A percentile compares a stretch with the other conserved stretches of the same genome.
Evolutionary conservation across 1,140 invertebrate species (phyloP).

Genomic region (Papilio polytes): DNA sequence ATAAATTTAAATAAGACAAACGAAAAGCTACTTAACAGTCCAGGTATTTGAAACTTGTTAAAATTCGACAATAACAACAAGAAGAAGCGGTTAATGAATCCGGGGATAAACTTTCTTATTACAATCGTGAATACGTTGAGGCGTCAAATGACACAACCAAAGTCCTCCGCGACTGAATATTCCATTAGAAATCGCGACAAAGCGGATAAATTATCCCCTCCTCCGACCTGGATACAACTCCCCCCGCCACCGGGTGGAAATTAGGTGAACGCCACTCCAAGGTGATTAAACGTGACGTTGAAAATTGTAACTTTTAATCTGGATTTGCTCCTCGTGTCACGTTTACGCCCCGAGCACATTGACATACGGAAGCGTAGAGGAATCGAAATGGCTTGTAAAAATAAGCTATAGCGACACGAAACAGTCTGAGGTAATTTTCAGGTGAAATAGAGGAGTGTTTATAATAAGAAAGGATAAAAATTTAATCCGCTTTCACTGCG

Average conservation of each 20-base stretch:
- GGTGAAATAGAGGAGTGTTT: too few species aligned
- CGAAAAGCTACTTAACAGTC: neutral
- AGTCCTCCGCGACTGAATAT: constrained; percentile 62
- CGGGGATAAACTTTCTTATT: constrained; percentile 53
- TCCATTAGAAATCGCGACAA: constrained; percentile 69
- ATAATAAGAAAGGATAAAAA: too few species aligned
- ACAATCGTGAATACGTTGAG: constrained; percentile 52
- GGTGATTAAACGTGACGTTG: constrained; percentile 66
- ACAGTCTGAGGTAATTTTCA: too few species aligned
- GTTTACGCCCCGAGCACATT: neutral
- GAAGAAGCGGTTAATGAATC: neutral
- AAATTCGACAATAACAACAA: constrained; percentile 31
- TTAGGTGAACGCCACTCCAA: constrained; percentile 63
- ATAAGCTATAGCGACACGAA: too few species aligned
- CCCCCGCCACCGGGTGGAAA: constrained; percentile 54
- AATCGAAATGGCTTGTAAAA: neutral
- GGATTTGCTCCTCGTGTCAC: constrained; percentile 47
- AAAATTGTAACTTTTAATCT: constrained; percentile 62
- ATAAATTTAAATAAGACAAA: neutral
- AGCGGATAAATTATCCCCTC: constrained; percentile 62
- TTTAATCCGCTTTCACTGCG: too few species aligned
- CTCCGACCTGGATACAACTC: neutral
- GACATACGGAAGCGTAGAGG: neutral
- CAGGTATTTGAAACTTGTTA: constrained; percentile 1
- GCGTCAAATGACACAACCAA: constrained; percentile 49